Conservation (phyloP, 2,113 vertebrate genomes). For the Anser cygnoides region DNA sequence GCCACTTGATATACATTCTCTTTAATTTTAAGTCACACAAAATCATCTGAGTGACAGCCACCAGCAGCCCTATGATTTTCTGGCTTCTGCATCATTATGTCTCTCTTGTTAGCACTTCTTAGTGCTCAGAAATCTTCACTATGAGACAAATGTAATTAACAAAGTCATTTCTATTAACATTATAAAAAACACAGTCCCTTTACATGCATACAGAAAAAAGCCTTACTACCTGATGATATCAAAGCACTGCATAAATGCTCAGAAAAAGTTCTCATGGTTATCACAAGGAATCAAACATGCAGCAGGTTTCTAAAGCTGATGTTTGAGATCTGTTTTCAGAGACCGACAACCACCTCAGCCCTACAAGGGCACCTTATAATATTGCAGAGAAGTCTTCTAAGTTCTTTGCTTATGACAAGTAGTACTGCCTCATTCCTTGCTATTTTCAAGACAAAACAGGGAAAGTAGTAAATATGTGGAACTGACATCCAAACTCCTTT, state of each 20-base stretch:
- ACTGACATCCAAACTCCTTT: background rate
- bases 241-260: background rate
- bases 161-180: conserved; percentile 14
- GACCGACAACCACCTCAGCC: background rate
- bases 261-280: background rate
- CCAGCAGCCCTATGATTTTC: conserved; percentile 60
- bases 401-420: rapidly evolving
- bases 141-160: background rate
- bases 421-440: background rate
- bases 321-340: background rate
- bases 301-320: background rate
- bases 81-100: conserved; percentile 46
- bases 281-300: background rate
- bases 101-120: conserved; percentile 28
- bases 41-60: conserved; percentile 50
- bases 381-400: background rate
- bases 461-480: background rate
- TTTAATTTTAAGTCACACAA: conserved; percentile 57
- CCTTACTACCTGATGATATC: background rate
- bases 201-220: background rate
- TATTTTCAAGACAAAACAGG: background rate
- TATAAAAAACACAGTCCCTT: background rate
- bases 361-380: background rate
- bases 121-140: background rate
- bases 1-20: conserved; percentile 24